Evolutionary conservation across 2,113 vertebrate species (phyloP), one percentile per base, ranked within the genome.

Genomic region (Coryphaenoides rupestris): DNA sequence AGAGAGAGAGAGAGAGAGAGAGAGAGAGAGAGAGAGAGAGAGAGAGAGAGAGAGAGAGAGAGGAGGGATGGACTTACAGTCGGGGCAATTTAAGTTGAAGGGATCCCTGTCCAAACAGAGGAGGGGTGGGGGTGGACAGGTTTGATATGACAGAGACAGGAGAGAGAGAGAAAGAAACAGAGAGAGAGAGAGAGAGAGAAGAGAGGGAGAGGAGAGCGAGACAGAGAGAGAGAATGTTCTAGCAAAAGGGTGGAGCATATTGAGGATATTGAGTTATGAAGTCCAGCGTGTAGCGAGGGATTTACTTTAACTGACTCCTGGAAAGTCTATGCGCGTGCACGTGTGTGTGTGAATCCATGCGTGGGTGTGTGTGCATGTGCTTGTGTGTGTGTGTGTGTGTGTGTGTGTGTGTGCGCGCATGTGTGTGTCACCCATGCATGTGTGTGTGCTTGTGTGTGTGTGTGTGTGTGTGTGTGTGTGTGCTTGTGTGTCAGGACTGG

Each of bases 201-300:
- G 24, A 40, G 33, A 40, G 33, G n/a, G n/a, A n/a, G n/a, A 66
- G 64, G 75, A 52, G 26, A 62, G 63, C 23, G 9, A 40, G 33
- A 40, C 9, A 40, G 33, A 26, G 24, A 26, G 24, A 40, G 33
- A 40, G 33, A 40, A 40, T 40, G 33, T 40, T 40, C 33, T 40
- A 40, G 33, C n/a, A 40, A 40, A 4, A 62, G 72, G 77, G 75
- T 59, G 74, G 77, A 74, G 77, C 21, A 64, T 60, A 14, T 22
- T 2, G 65, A 22, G 77, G 80, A 63, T 77, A 70, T 73, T 78
- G 60, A 78, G 82, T 79, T 82, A 78, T 74, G 66, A 62, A 72
- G 74, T 76, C 57, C 45, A 53, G 66, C 63, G 55, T 68, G 45
- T 28, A 15, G 52, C 33, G 33, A 49, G 33, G 56, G 45, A 21